A percentile compares a stretch with the other conserved stretches of the same genome.
Evolutionary conservation across 2,888 invertebrate species (phyloP).

Genomic region (Arctia plantaginis): DNA sequence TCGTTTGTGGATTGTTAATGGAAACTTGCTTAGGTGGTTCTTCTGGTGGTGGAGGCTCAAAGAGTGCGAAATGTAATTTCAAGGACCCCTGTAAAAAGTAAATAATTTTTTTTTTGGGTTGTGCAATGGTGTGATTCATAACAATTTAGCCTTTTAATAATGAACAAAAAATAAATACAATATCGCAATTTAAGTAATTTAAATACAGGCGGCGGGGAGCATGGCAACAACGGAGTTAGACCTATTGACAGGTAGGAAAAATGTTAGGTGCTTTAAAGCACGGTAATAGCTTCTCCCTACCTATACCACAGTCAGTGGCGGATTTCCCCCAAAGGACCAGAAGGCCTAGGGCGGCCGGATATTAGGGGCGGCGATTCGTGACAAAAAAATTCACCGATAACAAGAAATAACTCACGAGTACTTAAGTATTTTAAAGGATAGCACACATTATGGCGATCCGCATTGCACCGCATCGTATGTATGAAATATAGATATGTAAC

Average conservation of each 20-base stretch:
- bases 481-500: no score
- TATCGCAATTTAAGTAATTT: not conserved
- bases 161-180: not conserved
- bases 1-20: conserved; percentile 83
- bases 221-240: not conserved
- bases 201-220: not conserved
- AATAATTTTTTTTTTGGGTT: not conserved
- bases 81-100: conserved; percentile 22
- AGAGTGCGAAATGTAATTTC: not conserved
- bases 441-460: no score
- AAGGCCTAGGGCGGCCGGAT: no score
- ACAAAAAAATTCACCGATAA: no score
- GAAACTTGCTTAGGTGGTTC: conserved; percentile 73
- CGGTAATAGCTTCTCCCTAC: not conserved
- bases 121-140: not conserved
- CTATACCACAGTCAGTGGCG: not conserved
- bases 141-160: not conserved
- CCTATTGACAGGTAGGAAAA: conserved; percentile 6
- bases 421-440: no score
- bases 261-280: not conserved
- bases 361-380: no score
- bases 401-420: no score
- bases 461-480: no score
- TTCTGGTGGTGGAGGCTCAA: conserved; percentile 27
- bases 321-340: no score